A percentile compares a stretch with the other conserved stretches of the same genome.
These are phyloP conservation scores for Brenthis ino DNA, from an alignment of 2,888 invertebrate species.

Conservation along the genomic window DNA sequence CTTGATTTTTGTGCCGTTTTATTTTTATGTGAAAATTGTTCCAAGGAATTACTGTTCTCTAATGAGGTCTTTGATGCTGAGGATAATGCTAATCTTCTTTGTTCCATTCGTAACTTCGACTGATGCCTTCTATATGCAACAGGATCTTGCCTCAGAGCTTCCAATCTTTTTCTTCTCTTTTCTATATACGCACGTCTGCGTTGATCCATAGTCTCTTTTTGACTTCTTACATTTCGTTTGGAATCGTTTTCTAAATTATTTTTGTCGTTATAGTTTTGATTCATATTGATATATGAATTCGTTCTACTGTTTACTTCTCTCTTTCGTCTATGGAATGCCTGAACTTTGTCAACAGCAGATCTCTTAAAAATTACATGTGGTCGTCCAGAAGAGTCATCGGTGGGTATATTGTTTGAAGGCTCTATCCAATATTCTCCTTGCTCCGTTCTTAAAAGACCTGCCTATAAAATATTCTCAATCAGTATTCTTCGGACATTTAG, in stretches of 20 bases:
- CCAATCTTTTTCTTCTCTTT: conserved; percentile 61
- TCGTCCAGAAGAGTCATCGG: conserved; percentile 68
- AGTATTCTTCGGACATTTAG: neutral
- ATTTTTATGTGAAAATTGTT: conserved; percentile 48
- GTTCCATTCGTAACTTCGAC: conserved; percentile 60
- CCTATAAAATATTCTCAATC: conserved; percentile 66
- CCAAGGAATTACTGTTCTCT: conserved; percentile 60
- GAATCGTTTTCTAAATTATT: conserved; percentile 72
- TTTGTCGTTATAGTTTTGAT: conserved; percentile 71
- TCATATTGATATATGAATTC: conserved; percentile 46
- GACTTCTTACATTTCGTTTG: conserved; percentile 66
- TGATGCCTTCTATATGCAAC: conserved; percentile 67
- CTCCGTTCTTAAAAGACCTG: conserved; percentile 85
- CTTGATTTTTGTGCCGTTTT: conserved; percentile 52
- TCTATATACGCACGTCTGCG: conserved; percentile 66
- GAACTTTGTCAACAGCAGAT: conserved; percentile 82
- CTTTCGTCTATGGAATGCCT: conserved; percentile 67
- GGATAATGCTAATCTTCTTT: conserved; percentile 51
- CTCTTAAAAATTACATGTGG: conserved; percentile 87
- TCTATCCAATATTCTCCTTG: conserved; percentile 88
- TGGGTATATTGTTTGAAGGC: conserved; percentile 82
- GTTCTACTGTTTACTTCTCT: conserved; percentile 55
- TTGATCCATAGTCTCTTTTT: conserved; percentile 83
- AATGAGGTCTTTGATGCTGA: conserved; percentile 58
- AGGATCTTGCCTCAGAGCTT: conserved; percentile 68